Conservation (phyloP, 2,888 invertebrate species). For the Tuberolachnus salignus region DNA sequence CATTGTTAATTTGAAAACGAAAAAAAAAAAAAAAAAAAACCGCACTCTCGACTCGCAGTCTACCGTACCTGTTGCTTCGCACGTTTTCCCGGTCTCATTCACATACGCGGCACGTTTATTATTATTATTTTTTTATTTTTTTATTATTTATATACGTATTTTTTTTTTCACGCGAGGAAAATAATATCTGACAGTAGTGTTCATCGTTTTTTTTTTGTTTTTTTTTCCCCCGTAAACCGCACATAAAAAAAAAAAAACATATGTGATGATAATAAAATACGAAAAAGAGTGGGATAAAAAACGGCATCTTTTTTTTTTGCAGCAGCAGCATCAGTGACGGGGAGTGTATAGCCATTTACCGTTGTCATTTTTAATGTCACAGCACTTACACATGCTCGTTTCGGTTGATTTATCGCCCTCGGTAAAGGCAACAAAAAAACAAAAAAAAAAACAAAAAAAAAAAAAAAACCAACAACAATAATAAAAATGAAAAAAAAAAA, state of each 20-base stretch:
- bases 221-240: no score
- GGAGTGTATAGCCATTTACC: slow-evolving; percentile 35
- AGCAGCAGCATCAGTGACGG: not conserved
- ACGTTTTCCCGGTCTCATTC: slow-evolving; percentile 46
- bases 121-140: not conserved
- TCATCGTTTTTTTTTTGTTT: slow-evolving; percentile 21
- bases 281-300: slow-evolving; percentile 1
- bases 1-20: slow-evolving; percentile 35
- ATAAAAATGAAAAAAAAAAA: not conserved
- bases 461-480: not conserved
- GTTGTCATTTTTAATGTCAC: slow-evolving; percentile 52
- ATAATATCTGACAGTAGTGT: slow-evolving; percentile 23
- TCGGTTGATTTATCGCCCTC: slow-evolving; percentile 49
- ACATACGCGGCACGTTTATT: slow-evolving; percentile 34
- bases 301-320: not conserved
- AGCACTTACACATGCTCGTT: slow-evolving; percentile 41
- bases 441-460: not conserved
- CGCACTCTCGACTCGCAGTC: not conserved
- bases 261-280: slow-evolving; percentile 7
- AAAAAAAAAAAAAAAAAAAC: no score
- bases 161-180: not conserved
- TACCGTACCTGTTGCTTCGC: slow-evolving; percentile 28
- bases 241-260: slow-evolving; percentile 8
- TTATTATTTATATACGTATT: not conserved
- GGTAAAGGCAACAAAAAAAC: not conserved